These are phyloP conservation scores for Nymphalis c-album DNA, from an alignment of 2,888 invertebrate genomes.

Conservation along the genomic window DNA sequence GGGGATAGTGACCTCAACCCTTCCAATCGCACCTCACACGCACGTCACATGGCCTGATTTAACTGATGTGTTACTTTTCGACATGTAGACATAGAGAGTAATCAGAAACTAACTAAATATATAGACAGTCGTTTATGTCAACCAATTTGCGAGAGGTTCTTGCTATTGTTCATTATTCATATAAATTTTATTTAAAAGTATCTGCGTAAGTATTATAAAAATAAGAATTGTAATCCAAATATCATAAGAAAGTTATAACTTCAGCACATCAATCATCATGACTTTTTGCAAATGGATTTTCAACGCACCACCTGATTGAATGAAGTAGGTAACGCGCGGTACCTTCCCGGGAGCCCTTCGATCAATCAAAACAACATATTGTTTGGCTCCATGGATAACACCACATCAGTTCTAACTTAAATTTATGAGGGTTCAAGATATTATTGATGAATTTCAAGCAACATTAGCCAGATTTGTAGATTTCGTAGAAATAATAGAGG, in stretches of 20 bases:
- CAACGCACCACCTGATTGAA: conserved; percentile 47
- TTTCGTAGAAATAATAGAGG: conserved; percentile 20
- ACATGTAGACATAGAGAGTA: neutral
- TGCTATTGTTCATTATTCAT: no score
- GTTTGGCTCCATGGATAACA: conserved; percentile 48
- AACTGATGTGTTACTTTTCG: no score
- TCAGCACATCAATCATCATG: conserved; percentile 40
- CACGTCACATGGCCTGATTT: no score
- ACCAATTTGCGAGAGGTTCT: no score
- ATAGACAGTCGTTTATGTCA: no score
- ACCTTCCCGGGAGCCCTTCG: conserved; percentile 36
- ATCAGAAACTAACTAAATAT: neutral
- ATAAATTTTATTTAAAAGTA: neutral
- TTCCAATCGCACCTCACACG: no score
- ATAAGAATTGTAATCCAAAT: conserved; percentile 14
- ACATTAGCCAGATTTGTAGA: conserved; percentile 63
- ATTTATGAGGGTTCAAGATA: conserved; percentile 50
- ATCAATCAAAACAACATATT: conserved; percentile 55
- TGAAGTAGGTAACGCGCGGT: conserved; percentile 38
- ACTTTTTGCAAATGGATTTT: conserved; percentile 43
- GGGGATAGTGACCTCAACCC: no score
- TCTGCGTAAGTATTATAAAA: conserved; percentile 9
- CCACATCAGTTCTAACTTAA: conserved; percentile 47
- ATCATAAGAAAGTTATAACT: conserved; percentile 30
- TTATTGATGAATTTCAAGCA: conserved; percentile 57